A percentile compares a stretch with the other conserved stretches of the same genome.
phyloP scores from a whole-genome alignment of 2,888 invertebrate genomes.

The Agelastica alni region DNA sequence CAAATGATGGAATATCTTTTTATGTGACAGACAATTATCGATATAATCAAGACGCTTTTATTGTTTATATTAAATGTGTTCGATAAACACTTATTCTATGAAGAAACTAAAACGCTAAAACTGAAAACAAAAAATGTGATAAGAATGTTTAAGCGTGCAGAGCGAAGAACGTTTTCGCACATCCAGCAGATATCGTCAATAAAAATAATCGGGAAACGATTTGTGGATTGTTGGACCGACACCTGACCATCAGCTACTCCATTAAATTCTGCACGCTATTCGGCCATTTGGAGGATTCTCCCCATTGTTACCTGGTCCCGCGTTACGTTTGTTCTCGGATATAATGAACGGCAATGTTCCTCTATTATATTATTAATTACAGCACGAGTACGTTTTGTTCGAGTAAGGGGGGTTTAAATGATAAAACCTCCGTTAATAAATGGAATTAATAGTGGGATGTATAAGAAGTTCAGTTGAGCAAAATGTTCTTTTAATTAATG shows the following conservation, averaged over 20 bases:
- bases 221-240: slow-evolving; percentile 30
- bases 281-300: slow-evolving; percentile 37
- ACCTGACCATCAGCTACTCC: slow-evolving; percentile 29
- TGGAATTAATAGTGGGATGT: slow-evolving; percentile 14
- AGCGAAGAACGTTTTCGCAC: too few relatives aligned
- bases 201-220: slow-evolving; percentile 29
- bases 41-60: not conserved
- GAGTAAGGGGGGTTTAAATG: slow-evolving; percentile 23
- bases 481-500: not conserved
- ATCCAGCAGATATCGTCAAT: slow-evolving; percentile 18
- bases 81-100: too few relatives aligned
- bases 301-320: slow-evolving; percentile 36
- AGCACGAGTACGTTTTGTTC: slow-evolving; percentile 21
- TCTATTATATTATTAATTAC: slow-evolving; percentile 33
- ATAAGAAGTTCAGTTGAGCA: slow-evolving; percentile 12
- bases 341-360: slow-evolving; percentile 31
- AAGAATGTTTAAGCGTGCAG: too few relatives aligned
- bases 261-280: slow-evolving; percentile 42
- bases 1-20: slow-evolving; percentile 30
- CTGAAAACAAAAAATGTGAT: too few relatives aligned
- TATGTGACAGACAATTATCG: slow-evolving; percentile 12
- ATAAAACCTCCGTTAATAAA: slow-evolving; percentile 24
- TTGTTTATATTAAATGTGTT: too few relatives aligned
- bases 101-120: too few relatives aligned
- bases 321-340: slow-evolving; percentile 28